phyloP scores from a whole-genome alignment of 2,797 vertebrate genomes.

The Propithecus deckenii region DNA sequence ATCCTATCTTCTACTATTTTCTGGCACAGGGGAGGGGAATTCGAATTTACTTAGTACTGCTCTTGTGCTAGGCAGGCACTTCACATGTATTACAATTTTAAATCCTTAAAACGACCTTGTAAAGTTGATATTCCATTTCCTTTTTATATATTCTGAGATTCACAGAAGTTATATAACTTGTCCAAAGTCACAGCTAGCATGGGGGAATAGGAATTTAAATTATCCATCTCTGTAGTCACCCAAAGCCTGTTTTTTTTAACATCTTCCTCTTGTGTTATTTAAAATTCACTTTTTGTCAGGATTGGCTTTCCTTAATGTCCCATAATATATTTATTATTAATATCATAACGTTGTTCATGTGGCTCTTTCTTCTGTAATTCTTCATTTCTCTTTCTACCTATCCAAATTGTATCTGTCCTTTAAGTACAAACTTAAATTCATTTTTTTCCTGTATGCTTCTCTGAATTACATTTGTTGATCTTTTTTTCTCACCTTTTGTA shows the following conservation, averaged over 20 bases:
- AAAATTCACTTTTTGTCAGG: not conserved
- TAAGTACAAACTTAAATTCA: not conserved
- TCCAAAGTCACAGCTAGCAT: not conserved
- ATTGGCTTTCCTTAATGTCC: slow-evolving; percentile 1
- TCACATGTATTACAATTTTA: not conserved
- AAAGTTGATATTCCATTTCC: not conserved
- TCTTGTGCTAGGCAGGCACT: not conserved
- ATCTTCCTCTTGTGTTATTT: not conserved
- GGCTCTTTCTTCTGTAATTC: not conserved
- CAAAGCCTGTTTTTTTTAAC: not conserved
- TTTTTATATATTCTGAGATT: not conserved
- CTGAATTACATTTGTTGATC: not conserved
- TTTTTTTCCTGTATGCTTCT: not conserved
- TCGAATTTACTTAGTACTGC: not conserved
- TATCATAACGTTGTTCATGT: not conserved
- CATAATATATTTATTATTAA: not conserved
- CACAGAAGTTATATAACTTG: not conserved
- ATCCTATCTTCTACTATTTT: not conserved
- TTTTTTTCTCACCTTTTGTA: not conserved
- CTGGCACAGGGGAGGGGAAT: not conserved
- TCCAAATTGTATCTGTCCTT: not conserved
- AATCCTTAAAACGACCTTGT: not conserved
- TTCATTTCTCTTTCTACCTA: not conserved
- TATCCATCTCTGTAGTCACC: not conserved
- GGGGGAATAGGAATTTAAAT: slow-evolving; percentile 1